A percentile compares a stretch with the other conserved stretches of the same genome.
phyloP scores from a whole-genome alignment of 2,888 invertebrate species.

The Aspidiotus rigidus region DNA sequence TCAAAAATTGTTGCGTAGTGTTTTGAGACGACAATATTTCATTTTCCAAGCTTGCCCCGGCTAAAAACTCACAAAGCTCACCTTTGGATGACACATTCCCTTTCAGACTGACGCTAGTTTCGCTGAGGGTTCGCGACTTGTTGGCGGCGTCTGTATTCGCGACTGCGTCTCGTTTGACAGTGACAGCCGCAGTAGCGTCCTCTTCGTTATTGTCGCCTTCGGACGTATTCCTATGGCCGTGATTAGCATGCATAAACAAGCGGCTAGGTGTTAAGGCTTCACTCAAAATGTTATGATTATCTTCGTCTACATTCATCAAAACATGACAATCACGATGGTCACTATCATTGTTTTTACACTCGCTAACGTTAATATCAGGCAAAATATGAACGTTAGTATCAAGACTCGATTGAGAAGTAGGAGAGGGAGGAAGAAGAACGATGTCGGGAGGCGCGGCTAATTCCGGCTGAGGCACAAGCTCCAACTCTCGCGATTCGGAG shows the following conservation, averaged over 20 bases:
- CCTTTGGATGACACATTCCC: constrained; percentile 6
- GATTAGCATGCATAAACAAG: constrained; percentile 34
- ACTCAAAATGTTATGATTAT: constrained; percentile 23
- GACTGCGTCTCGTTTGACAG: constrained; percentile 13
- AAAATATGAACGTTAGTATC: neutral
- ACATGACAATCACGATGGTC: constrained; percentile 11
- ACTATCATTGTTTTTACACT: neutral
- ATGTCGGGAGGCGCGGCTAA: neutral
- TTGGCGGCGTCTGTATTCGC: neutral
- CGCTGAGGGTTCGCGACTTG: constrained; percentile 13
- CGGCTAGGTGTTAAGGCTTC: constrained; percentile 31
- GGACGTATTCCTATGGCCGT: constrained; percentile 26
- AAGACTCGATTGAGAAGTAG: neutral
- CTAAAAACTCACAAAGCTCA: too few relatives aligned
- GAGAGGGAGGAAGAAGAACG: neutral
- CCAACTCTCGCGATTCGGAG: neutral
- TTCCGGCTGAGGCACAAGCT: neutral
- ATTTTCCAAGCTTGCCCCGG: too few relatives aligned
- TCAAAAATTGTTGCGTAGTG: too few relatives aligned
- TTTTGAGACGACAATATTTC: too few relatives aligned
- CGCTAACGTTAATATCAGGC: neutral
- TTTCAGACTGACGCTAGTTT: constrained; percentile 7
- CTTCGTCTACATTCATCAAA: constrained; percentile 18
- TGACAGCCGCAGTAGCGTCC: neutral
- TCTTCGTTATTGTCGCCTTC: constrained; percentile 22